Evolutionary conservation across 2,888 invertebrate species (phyloP), one percentile per base, ranked within the genome.

Genomic region (Caenorhabditis sinica): DNA sequence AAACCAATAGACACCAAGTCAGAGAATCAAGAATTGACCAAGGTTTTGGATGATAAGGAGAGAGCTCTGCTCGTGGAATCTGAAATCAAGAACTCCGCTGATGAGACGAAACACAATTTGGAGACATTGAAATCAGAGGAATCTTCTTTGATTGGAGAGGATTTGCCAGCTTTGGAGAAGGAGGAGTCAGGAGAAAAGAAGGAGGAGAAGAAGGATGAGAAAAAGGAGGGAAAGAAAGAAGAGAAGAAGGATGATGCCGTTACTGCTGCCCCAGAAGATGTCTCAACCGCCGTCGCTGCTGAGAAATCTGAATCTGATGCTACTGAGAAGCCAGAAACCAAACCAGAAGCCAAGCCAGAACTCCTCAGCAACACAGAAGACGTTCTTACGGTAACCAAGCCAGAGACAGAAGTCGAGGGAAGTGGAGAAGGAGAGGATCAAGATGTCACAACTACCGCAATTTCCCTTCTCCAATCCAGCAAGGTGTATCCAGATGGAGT

Each of bases 401-500:
- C 43, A 15, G 74, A 45, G 15, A 79, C 76, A 8, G 72, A 82
- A 56, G 73, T 68, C 23, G 77, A 81, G 56, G 75, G 87, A 76
- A 58, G 69, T 74, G 87, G 85, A 79, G 75, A 85, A 61, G 74
- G 72, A 69, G 72, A 72, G n/a, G 56, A 33, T n/a, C n/a, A n/a
- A 25, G 36, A 58, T 9, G 25, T 53, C 25, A 53, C 71, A 0
- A 58, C 74, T 23, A 15, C 43, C 3, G 28, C 73, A 9, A 61
- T 61, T 61, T 40, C 63, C 6, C 66, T 61, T 20, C 28, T 45
- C 13, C 30, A 49, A 51, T 58, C 68, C 8, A 53, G 40, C 9
- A 28, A 33, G 13, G 36, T 30, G 5, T 51, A 61, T 15, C 49
- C 49, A 49, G 61, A 43, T 30, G 66, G 51, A 23, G 66, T 84